Conservation (phyloP, 64 coral and sea anemone genomes). For the Montipora cactus region DNA sequence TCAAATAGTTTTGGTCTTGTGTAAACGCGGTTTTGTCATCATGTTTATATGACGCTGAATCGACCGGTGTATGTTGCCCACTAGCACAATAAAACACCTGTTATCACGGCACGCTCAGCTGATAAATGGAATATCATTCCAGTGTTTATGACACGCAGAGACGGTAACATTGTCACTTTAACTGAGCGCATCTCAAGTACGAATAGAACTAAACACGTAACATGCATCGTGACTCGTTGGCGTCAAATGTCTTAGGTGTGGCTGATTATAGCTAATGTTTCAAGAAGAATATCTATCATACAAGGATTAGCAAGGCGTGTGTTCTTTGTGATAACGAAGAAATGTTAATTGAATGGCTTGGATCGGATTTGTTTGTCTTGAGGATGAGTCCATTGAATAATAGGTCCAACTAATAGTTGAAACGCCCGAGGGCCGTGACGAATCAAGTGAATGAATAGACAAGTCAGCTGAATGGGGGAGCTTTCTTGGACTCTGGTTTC, state of each 20-base stretch:
- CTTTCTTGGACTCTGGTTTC: too few relatives aligned
- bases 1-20: neutral
- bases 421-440: neutral
- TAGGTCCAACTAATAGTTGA: neutral
- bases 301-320: neutral
- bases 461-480: too few relatives aligned
- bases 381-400: neutral
- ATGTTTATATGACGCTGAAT: neutral
- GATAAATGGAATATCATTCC: slow-evolving; percentile 15
- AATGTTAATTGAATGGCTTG: neutral
- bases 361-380: neutral
- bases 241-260: too few relatives aligned
- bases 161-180: neutral
- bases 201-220: neutral
- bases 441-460: too few relatives aligned
- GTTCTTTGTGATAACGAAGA: neutral
- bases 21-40: neutral
- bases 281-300: neutral
- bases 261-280: neutral
- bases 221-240: too few relatives aligned
- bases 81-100: slow-evolving; percentile 40
- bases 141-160: neutral
- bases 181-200: neutral
- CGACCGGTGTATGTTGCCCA: neutral
- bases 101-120: slow-evolving; percentile 24